phyloP scores from a whole-genome alignment of 2,797 vertebrate genomes.

The Florisuga fusca region DNA sequence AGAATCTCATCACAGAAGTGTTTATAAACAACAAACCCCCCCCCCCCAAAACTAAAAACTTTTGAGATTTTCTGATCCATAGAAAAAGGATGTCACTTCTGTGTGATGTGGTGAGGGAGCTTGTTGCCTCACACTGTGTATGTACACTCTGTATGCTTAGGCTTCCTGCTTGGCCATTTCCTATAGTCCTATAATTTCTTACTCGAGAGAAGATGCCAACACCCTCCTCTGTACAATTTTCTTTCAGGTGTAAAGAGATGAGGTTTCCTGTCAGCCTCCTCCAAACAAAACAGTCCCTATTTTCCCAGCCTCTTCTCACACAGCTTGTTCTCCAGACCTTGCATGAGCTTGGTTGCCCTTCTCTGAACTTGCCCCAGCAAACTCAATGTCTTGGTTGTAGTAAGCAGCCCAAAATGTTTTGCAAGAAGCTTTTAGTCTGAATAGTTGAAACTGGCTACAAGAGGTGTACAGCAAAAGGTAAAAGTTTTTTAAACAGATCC shows the following conservation, averaged over 20 bases:
- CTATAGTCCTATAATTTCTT: too few species aligned
- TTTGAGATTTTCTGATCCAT: background rate
- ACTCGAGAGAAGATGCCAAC: too few species aligned
- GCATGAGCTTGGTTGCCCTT: too few species aligned
- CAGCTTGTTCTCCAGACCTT: too few species aligned
- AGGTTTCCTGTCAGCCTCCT: too few species aligned
- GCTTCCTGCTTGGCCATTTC: background rate
- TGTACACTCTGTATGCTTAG: background rate
- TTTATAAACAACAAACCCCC: background rate
- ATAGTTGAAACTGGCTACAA: background rate
- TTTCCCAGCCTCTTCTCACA: too few species aligned
- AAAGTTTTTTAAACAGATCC: background rate
- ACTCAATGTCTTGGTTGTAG: too few species aligned
- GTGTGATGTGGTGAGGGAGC: background rate
- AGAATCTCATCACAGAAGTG: background rate
- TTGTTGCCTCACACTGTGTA: background rate
- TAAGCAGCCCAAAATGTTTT: background rate
- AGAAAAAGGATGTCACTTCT: background rate
- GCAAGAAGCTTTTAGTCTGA: background rate
- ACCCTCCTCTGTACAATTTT: too few species aligned
- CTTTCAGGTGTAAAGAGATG: too few species aligned
- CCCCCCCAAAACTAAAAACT: background rate
- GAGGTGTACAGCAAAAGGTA: background rate
- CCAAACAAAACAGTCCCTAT: too few species aligned
- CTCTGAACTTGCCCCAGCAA: too few species aligned